Conservation (phyloP, 2,797 vertebrate genomes). For the Hippoglossus hippoglossus region DNA sequence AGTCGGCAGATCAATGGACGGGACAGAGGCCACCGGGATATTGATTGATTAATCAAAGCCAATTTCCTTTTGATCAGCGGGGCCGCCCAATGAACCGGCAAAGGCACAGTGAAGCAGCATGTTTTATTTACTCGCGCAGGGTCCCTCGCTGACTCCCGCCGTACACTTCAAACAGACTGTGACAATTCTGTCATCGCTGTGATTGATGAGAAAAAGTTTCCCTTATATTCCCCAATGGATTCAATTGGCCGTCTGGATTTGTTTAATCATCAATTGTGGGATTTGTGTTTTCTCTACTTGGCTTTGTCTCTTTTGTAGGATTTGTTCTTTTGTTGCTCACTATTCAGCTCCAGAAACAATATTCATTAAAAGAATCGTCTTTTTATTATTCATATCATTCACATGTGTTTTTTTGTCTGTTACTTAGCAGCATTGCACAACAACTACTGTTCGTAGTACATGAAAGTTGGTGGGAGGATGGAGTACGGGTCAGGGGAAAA, state of each 20-base stretch:
- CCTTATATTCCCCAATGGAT: constrained; percentile 44
- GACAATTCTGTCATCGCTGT: constrained; percentile 69
- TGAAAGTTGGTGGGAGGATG: no score
- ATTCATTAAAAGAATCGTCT: no score
- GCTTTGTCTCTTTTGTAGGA: not conserved
- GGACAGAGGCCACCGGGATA: constrained; percentile 68
- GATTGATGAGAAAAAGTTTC: constrained; percentile 68
- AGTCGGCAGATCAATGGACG: constrained; percentile 66
- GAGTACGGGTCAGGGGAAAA: no score
- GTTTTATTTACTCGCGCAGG: constrained; percentile 75
- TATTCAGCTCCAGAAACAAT: no score
- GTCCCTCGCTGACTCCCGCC: constrained; percentile 51
- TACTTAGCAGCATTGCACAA: no score
- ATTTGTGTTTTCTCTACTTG: not conserved
- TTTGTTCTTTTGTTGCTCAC: no score
- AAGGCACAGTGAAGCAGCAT: constrained; percentile 55
- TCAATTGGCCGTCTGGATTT: constrained; percentile 33
- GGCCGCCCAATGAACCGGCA: constrained; percentile 65
- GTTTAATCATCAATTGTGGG: constrained; percentile 63
- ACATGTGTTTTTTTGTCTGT: no score
- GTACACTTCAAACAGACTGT: constrained; percentile 67
- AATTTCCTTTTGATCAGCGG: constrained; percentile 79
- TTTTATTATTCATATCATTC: no score
- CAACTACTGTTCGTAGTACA: no score
- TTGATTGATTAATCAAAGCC: constrained; percentile 83